These are phyloP conservation scores for Littorina saxatilis DNA, from an alignment of 1,140 invertebrate genomes.

Conservation along the genomic window DNA sequence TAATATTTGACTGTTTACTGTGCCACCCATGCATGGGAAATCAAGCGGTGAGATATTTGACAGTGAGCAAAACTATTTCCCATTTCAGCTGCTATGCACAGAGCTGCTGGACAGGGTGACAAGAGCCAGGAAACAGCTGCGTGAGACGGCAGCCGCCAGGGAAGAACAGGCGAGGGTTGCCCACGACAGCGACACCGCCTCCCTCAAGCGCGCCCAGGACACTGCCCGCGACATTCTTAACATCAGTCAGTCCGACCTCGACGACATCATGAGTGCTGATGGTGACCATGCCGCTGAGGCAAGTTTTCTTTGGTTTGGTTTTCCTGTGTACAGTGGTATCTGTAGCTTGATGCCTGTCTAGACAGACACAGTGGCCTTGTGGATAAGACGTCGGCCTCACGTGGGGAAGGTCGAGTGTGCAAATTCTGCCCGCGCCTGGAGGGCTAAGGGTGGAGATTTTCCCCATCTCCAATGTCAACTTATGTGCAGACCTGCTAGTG, in stretches of 20 bases:
- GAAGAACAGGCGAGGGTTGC: conserved; percentile 39
- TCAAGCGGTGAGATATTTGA: no score
- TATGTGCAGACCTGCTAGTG: no score
- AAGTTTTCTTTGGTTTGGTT: background rate
- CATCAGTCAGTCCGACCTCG: conserved; percentile 70
- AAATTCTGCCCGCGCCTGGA: no score
- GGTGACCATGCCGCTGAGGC: conserved; percentile 32
- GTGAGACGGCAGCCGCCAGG: conserved; percentile 28
- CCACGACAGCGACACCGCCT: conserved; percentile 46
- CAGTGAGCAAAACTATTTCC: background rate
- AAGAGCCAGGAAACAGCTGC: conserved; percentile 50
- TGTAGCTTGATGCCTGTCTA: no score
- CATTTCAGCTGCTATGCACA: conserved; percentile 60
- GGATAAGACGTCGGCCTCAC: no score
- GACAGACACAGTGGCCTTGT: no score
- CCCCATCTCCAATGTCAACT: no score
- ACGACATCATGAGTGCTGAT: conserved; percentile 74
- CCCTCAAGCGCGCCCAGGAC: conserved; percentile 63
- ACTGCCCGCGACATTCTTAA: conserved; percentile 71
- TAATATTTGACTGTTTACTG: no score
- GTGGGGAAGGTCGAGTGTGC: no score
- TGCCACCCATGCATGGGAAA: no score
- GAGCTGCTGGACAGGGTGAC: conserved; percentile 59
- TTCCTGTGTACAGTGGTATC: background rate
- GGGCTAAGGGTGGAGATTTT: no score